phyloP scores from a whole-genome alignment of 2,113 vertebrate genomes.

The Leucopsar rothschildi region DNA sequence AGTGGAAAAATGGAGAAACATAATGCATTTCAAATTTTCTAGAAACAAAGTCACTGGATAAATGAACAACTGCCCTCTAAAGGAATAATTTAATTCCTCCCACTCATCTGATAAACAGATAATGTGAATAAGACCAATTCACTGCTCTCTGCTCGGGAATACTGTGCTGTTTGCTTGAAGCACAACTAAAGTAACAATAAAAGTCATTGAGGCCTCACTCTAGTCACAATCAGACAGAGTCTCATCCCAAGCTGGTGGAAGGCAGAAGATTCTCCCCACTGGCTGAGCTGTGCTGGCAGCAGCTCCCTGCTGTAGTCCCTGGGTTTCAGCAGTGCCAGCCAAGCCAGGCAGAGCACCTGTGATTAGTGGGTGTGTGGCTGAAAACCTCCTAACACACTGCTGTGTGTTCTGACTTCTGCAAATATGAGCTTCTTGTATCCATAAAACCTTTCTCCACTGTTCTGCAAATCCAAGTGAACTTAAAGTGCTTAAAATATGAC shows the following conservation, averaged over 20 bases:
- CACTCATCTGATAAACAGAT: background rate
- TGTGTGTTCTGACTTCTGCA: background rate
- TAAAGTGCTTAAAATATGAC: background rate
- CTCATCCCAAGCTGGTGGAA: background rate
- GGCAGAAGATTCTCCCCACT: background rate
- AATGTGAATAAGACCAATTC: background rate
- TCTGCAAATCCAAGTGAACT: background rate
- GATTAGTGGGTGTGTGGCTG: background rate
- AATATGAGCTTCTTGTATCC: background rate
- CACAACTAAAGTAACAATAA: background rate
- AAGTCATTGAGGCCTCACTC: background rate
- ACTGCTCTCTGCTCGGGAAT: background rate
- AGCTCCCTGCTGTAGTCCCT: accelerated
- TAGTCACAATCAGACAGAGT: background rate
- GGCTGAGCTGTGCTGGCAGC: background rate
- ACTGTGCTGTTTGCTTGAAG: background rate
- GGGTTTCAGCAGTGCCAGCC: background rate
- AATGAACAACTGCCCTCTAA: background rate
- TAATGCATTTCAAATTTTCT: background rate
- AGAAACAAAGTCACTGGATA: background rate
- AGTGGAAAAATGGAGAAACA: background rate
- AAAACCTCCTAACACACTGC: background rate
- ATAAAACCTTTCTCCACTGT: background rate
- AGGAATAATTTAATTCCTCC: background rate
- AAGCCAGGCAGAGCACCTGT: background rate